Base-by-base conservation (phyloP, 2,113 vertebrate genomes). In the Amblyopsis rosae region DNA sequence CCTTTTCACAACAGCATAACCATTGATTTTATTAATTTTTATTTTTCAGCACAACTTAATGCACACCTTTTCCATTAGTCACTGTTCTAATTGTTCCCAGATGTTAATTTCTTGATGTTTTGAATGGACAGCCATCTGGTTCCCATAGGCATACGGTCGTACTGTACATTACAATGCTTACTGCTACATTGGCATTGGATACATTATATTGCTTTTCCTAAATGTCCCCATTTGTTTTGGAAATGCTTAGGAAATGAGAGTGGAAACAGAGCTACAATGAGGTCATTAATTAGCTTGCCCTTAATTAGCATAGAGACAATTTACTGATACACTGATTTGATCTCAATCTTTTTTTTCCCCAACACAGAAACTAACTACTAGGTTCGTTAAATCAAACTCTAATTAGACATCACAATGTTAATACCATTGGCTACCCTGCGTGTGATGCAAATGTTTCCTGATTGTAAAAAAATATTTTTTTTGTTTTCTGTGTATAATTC, bases 401-500 rank as follows among this genome's bases (percentile, higher is more conserved):
- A 62, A 47, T 65, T 26, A n/a, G 9, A 49, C 12, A 6, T 62
- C 16, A 55, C 53, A 15, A 12, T 48, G 61, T 54, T 58, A 32
- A 59, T 33, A 33, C 15, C 58, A 11, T 65, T 19, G 62, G 15
- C 35, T 45, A 33, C 59, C 53, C 59, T 64, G 33, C 49, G 6
- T 55, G 69, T 67, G 32, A 74, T 13, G 48, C 75, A 66, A 62
- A 74, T 13, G 1, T 77, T 15, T 65, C 46, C 59, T 57, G 10
- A 71, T 62, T 17, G 61, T 59, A 69, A 75, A 65, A 49, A 26
- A 66, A 56, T 77, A 73, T 69, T 72, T 80, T 79, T 76, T 66
- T 70, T 76, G 53, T 59, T 79, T 63, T 41, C 64, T 79, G 79
- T 85, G 69, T 75, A 82, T 69, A 48, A 77, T 60, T 48, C 57